Conservation (phyloP, 2,797 vertebrate genomes). For the Urosaurus nigricauda region DNA sequence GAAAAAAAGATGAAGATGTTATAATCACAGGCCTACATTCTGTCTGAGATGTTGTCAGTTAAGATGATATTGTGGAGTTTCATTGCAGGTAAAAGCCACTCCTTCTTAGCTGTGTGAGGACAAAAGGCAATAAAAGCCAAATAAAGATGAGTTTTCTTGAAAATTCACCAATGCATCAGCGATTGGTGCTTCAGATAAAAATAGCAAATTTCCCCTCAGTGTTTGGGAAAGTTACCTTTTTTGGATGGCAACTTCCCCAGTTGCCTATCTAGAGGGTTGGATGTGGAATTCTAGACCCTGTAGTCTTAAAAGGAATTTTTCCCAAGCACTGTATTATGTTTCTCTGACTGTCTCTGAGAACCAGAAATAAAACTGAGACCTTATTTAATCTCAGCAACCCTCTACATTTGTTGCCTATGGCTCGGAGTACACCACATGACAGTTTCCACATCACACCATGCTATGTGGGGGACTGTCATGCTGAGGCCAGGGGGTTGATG, state of each 20-base stretch:
- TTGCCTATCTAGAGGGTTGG: no score
- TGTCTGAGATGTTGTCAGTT: no score
- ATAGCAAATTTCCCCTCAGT: neutral
- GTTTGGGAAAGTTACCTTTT: no score
- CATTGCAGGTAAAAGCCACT: no score
- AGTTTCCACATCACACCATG: neutral
- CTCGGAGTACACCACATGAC: neutral
- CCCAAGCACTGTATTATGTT: neutral
- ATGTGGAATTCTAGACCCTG: no score
- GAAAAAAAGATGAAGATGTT: no score
- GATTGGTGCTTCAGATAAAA: neutral
- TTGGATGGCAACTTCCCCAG: no score
- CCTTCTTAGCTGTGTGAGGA: no score
- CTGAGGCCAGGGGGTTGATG: neutral
- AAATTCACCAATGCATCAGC: neutral
- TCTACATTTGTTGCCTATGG: neutral
- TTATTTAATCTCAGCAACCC: neutral
- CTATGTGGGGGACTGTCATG: neutral
- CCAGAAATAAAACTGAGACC: neutral
- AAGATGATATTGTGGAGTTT: no score
- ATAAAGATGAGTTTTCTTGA: neutral
- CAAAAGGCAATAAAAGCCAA: no score
- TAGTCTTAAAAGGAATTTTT: no score
- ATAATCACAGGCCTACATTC: no score
- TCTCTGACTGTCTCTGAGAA: neutral